Evolutionary conservation across 2,888 invertebrate genomes (phyloP), one percentile per base, ranked within the genome.

Genomic region (Pyrocoelia pectoralis): DNA sequence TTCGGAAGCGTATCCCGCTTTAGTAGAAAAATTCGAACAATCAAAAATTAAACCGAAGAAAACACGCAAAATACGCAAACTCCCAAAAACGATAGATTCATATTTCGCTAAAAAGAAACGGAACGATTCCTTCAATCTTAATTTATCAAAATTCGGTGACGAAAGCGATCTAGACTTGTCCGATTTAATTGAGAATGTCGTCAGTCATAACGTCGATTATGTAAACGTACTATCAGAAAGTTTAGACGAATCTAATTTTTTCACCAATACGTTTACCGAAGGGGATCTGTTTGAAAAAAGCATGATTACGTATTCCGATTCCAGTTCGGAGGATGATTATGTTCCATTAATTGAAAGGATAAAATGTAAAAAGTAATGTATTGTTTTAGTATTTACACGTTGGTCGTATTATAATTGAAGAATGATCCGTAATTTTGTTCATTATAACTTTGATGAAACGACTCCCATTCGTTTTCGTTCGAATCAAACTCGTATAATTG

Each of bases 381-480:
- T 24, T 5, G 3, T 24, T 24, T 6, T 24, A 6, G 6, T 24
- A 24, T 24, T 4, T 46, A 46, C 6, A 15, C 17, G 4, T 3
- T 12, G 14, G 17, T 15, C 12, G 15, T 5, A 13, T 9, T 46
- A 46, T 14, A 15, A 15, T 46, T 46, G 4, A 14, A 46, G 3
- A 46, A 4, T 12, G 46, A 40, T 40, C 40, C 40, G 40, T 40
- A 40, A n/a, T 40, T 40, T 13, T n/a, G 40, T 13, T 40, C 40
- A 8, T 28, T 28, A 28, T 12, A n/a, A 40, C 40, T 40, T 4
- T 12, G 12, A 40, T 40, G n/a, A 3, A 40, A 40, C 13, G 40
- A 40, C 40, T 89, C 89, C 89, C 89, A 89, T 74, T 88, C 88
- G 68, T 87, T 85, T 73, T 88, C 88, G 71, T 88, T 88, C n/a